These are phyloP conservation scores for Mesaphorura yosii DNA, from an alignment of 1,140 invertebrate species.

Conservation along the genomic window DNA sequence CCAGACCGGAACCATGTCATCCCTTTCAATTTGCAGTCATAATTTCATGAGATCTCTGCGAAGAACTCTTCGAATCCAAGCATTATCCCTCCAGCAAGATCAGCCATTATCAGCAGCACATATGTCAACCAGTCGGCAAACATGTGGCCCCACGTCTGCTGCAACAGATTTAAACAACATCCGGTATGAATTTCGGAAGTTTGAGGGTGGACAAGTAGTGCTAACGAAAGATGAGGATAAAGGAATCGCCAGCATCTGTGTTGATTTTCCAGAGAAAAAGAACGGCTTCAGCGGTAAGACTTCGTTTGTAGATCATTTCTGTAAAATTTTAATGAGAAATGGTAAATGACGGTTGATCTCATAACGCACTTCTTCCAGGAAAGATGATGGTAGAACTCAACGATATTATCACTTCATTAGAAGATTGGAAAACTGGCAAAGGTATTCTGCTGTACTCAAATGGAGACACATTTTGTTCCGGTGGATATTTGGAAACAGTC, in stretches of 20 bases:
- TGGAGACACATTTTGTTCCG: constrained; percentile 46
- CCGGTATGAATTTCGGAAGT: constrained; percentile 7
- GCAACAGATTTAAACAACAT: constrained; percentile 8
- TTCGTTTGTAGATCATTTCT: constrained; percentile 1
- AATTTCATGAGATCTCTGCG: too few relatives aligned
- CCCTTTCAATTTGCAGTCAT: too few relatives aligned
- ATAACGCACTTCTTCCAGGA: constrained; percentile 36
- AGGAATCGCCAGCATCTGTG: constrained; percentile 40
- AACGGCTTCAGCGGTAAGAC: constrained; percentile 41
- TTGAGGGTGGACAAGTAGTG: constrained; percentile 38
- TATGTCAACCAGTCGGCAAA: too few relatives aligned
- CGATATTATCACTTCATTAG: constrained; percentile 39
- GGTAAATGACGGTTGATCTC: background rate
- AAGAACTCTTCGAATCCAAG: too few relatives aligned
- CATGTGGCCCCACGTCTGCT: too few relatives aligned
- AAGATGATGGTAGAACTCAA: constrained; percentile 49
- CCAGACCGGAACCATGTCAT: too few relatives aligned
- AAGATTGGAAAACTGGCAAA: constrained; percentile 44
- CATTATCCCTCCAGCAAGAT: too few relatives aligned
- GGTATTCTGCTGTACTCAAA: constrained; percentile 43
- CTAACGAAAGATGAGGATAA: constrained; percentile 37
- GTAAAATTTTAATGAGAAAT: background rate
- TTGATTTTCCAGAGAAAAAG: constrained; percentile 40
- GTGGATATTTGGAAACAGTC: constrained; percentile 46
- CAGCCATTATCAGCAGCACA: too few relatives aligned